These are phyloP conservation scores for Parnassius orleans DNA, from an alignment of 2,888 invertebrate genomes.

Conservation along the genomic window DNA sequence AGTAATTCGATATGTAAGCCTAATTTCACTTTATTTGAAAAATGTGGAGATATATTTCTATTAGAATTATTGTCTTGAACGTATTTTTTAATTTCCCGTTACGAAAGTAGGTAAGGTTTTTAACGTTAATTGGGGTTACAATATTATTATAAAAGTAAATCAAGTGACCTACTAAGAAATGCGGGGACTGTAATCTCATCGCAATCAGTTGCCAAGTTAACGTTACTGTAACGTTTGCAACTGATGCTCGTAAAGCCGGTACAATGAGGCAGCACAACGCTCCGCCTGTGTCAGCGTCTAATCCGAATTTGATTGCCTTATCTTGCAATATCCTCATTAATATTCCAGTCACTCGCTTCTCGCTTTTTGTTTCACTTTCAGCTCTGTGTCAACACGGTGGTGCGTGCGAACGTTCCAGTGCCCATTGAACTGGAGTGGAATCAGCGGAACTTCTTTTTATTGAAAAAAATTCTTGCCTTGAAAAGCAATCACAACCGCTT, in stretches of 20 bases:
- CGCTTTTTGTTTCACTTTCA: constrained; percentile 15
- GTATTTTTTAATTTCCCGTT: too few species aligned
- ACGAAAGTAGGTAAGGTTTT: too few species aligned
- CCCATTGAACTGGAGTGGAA: constrained; percentile 7
- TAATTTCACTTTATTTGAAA: too few species aligned
- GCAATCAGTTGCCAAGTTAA: not conserved
- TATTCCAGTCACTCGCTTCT: constrained; percentile 18
- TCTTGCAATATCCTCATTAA: constrained; percentile 35
- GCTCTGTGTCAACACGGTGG: constrained; percentile 23
- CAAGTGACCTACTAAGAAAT: not conserved
- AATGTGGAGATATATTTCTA: too few species aligned
- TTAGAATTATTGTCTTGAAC: too few species aligned
- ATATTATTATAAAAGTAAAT: not conserved
- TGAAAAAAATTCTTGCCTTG: constrained; percentile 8
- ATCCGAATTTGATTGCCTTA: constrained; percentile 46
- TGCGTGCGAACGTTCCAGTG: constrained; percentile 13
- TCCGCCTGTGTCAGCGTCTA: constrained; percentile 27
- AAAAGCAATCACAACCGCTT: constrained; percentile 6
- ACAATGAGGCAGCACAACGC: constrained; percentile 4
- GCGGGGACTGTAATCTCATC: not conserved
- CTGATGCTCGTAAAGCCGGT: constrained; percentile 39
- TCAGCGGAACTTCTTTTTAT: constrained; percentile 15
- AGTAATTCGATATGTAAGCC: too few species aligned
- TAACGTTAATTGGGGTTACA: too few species aligned
- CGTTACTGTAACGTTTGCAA: not conserved